Base-by-base conservation (phyloP, 35 echinoderm and acorn worm genomes). In the Antedon bifida region DNA sequence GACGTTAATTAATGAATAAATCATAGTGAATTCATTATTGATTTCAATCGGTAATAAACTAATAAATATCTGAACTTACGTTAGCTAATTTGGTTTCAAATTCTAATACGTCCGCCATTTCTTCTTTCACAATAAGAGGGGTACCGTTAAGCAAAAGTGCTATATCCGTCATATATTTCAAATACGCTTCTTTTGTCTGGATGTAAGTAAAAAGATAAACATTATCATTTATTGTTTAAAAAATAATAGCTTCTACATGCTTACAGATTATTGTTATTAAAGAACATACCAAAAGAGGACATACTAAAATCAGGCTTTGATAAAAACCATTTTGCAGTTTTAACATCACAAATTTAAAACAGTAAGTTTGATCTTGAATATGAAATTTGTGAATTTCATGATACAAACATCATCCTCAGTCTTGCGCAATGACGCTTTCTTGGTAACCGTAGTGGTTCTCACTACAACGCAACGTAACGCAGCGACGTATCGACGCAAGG, bases 161-260 rank as follows among this genome's bases (percentile, higher is more conserved):
- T 33, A 91, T 88, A 30, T 84, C 86, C 12, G 83, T 74, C 86
- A 96, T 96, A 44, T 88, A 91, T 76, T 88, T 83, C 21, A 84
- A 29, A 56, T 96, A 96, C 32, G 92, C 86, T 34, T 85, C 83
- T 34, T 88, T 74, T 76, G 82, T 87, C 92, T 96, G 79, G 16
- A 31, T 75, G 79, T 30, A 39, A 35, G 39, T 30, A 5, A 81
- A 42, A 83, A n/a, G 21, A 32, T 3, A 34, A 35, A 34, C 23
- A 42, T 42, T 16, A 77, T 5, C 16, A 33, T 38, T 13, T 33
- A 36, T 81, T 2, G 34, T 2, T 26, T 31, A n/a, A 34, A 34
- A n/a, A 5, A 26, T 28, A 0, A 78, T 32, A 31, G 33, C 77
- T 78, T 28, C 55, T 73, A 16, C 55, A 28, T 78, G 21, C 33